Percentiles rank a stretch among this genome's conserved stretches.
Conservation (phyloP, 2,888 invertebrate species). For the Neoascia interrupta region DNA sequence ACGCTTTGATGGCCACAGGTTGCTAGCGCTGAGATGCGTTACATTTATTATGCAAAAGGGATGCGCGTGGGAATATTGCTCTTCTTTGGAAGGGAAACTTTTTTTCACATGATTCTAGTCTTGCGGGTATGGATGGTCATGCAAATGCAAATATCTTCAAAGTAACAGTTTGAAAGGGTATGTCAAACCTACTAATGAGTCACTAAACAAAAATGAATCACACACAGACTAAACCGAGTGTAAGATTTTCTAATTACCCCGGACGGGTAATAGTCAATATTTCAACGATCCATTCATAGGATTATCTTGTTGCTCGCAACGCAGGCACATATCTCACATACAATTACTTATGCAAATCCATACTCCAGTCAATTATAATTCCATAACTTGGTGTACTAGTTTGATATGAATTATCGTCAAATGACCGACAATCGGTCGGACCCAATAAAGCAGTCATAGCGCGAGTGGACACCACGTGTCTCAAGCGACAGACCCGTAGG, state of each 20-base stretch:
- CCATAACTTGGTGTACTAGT: constrained; percentile 17
- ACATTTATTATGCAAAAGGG: constrained; percentile 15
- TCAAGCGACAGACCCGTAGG: constrained; percentile 38
- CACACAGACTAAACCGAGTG: no score
- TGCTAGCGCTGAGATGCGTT: constrained; percentile 34
- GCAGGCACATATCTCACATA: constrained; percentile 54
- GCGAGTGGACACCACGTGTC: constrained; percentile 25
- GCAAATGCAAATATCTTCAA: no score
- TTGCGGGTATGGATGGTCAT: background rate
- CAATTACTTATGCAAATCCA: constrained; percentile 49
- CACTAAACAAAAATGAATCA: no score
- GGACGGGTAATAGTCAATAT: no score
- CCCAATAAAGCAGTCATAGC: constrained; percentile 36
- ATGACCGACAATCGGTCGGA: constrained; percentile 33
- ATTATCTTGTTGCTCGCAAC: constrained; percentile 40
- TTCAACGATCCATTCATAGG: constrained; percentile 60
- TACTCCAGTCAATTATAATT: constrained; percentile 54
- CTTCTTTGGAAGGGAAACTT: background rate
- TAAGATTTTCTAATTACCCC: no score
- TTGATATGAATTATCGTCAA: constrained; percentile 54
- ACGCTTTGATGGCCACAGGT: constrained; percentile 39
- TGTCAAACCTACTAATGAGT: no score
- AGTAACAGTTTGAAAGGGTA: no score
- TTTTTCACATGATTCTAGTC: constrained; percentile 33
- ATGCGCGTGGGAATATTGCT: constrained; percentile 49